phyloP scores from a whole-genome alignment of 2,888 invertebrate genomes.

The Melinaea marsaeus region DNA sequence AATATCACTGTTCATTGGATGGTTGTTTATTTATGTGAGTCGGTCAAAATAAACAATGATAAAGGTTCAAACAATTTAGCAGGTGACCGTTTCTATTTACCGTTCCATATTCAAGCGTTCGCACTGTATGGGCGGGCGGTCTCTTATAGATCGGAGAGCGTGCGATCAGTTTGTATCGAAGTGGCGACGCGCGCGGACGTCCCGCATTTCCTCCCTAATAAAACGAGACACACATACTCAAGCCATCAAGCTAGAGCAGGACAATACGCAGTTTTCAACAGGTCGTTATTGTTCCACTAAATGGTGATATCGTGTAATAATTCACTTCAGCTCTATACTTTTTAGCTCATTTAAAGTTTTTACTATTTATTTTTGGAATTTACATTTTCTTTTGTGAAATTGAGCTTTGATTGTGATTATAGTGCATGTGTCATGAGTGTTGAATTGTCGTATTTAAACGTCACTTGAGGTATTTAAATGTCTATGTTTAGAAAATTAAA shows the following conservation, averaged over 20 bases:
- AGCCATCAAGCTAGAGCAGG: slow-evolving; percentile 50
- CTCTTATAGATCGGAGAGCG: slow-evolving; percentile 69
- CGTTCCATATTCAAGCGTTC: slow-evolving; percentile 61
- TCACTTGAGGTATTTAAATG: no score
- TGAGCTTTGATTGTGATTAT: slow-evolving; percentile 13
- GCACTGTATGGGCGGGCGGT: slow-evolving; percentile 50
- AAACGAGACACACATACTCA: slow-evolving; percentile 57
- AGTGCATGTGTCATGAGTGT: slow-evolving; percentile 6
- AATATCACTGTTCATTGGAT: background rate
- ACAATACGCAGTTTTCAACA: slow-evolving; percentile 67
- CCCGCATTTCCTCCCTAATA: slow-evolving; percentile 42
- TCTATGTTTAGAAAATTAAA: no score
- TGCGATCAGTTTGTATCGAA: slow-evolving; percentile 62
- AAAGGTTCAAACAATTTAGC: slow-evolving; percentile 9
- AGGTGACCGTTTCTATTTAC: slow-evolving; percentile 69
- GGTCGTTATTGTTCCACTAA: slow-evolving; percentile 70
- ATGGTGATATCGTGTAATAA: slow-evolving; percentile 69
- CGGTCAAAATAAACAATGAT: background rate
- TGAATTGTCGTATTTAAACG: no score
- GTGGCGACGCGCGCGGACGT: slow-evolving; percentile 67
- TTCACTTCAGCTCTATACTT: slow-evolving; percentile 48
- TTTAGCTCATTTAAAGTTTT: slow-evolving; percentile 28
- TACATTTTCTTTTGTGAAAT: slow-evolving; percentile 1
- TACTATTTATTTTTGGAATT: background rate
- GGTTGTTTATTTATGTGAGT: background rate